These are phyloP conservation scores for Thalassarche chlororhynchos DNA, from an alignment of 2,113 vertebrate species.

Conservation along the genomic window DNA sequence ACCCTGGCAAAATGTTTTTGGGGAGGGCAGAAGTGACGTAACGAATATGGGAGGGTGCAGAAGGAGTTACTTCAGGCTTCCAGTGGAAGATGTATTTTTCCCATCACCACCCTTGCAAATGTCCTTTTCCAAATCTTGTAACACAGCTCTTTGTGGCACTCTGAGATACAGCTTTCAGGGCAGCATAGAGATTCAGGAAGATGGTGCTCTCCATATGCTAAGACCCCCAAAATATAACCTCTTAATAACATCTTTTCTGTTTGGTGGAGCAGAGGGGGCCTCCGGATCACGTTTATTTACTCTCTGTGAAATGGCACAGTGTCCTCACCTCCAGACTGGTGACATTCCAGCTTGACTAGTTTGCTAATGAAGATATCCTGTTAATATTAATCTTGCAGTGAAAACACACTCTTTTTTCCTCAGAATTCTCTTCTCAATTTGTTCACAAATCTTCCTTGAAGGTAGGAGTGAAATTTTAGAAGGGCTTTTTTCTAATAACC, in stretches of 20 bases:
- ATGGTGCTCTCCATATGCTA: neutral
- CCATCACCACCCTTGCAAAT: neutral
- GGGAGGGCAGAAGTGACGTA: neutral
- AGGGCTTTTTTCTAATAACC: neutral
- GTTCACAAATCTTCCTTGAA: neutral
- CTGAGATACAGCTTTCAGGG: neutral
- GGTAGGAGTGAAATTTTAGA: neutral
- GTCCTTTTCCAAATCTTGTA: neutral
- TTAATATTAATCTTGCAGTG: neutral
- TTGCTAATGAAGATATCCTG: neutral
- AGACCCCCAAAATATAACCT: neutral
- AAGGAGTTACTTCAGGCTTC: neutral
- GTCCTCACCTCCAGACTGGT: neutral
- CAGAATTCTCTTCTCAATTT: neutral
- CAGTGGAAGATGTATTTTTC: neutral
- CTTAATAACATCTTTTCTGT: neutral
- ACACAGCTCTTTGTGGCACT: neutral
- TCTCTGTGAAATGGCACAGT: neutral
- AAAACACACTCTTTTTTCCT: neutral
- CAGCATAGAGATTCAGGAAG: neutral
- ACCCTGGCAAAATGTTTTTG: neutral
- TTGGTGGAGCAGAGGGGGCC: neutral
- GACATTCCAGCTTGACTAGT: neutral
- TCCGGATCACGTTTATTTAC: neutral
- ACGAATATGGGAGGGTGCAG: neutral